A percentile compares a stretch with the other conserved stretches of the same genome.
Evolutionary conservation across 2,113 vertebrate genomes (phyloP).

Genomic region (Chionis minor): DNA sequence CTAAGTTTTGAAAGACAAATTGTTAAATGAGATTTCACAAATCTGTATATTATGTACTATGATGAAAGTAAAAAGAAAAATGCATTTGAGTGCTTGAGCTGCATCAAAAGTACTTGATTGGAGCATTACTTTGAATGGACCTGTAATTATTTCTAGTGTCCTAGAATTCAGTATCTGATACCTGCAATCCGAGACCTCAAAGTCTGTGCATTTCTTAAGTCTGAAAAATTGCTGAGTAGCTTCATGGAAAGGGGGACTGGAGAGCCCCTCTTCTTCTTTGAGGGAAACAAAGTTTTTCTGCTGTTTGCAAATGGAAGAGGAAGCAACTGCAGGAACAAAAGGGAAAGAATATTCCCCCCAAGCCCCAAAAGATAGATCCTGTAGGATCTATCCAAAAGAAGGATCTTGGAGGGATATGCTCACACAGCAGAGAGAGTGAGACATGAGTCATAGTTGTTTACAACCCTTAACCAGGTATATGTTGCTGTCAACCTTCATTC

Average conservation of each 20-base stretch:
- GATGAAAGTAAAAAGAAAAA: neutral
- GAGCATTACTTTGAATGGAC: neutral
- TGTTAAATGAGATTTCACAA: neutral
- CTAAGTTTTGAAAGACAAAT: neutral
- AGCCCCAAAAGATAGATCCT: neutral
- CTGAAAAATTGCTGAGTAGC: neutral
- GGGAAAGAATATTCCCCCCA: neutral
- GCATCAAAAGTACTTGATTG: neutral
- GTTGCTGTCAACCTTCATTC: neutral
- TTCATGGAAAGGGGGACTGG: neutral
- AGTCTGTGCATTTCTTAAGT: neutral
- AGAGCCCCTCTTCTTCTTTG: neutral
- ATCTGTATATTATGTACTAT: neutral
- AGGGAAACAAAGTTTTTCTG: neutral
- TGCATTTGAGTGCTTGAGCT: neutral
- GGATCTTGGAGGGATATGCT: neutral
- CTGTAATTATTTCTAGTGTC: neutral
- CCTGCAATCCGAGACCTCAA: neutral
- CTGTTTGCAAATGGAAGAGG: neutral
- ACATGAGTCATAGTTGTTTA: neutral
- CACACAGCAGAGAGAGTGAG: neutral
- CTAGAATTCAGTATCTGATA: neutral
- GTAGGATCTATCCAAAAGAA: neutral
- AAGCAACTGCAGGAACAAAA: neutral
- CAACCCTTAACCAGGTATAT: neutral